Evolutionary conservation across 2,113 vertebrate genomes (phyloP).

Genomic region (Phyllostomus discolor): DNA sequence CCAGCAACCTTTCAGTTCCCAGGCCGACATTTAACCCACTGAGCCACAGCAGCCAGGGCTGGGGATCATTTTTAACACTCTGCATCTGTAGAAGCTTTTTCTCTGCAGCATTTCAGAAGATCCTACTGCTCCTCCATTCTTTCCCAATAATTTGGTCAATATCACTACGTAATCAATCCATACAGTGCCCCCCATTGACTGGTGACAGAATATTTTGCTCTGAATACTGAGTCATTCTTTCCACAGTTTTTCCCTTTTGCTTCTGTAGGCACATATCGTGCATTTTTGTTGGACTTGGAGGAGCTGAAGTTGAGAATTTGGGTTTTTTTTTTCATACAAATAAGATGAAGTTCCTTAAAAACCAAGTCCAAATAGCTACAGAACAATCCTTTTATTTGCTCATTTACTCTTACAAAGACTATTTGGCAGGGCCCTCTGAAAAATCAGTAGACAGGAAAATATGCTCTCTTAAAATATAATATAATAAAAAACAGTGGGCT

Average conservation of each 20-base stretch:
- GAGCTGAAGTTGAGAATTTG: conserved; percentile 38
- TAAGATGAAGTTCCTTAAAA: conserved; percentile 58
- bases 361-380: conserved; percentile 38
- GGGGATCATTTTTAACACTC: not conserved
- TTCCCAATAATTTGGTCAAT: not conserved
- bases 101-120: not conserved
- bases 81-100: not conserved
- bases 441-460: conserved; percentile 64
- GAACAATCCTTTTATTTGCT: conserved; percentile 56
- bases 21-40: too few species aligned
- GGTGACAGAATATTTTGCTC: not conserved
- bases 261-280: not conserved
- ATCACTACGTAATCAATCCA: not conserved
- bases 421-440: conserved; percentile 2
- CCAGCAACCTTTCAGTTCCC: too few species aligned
- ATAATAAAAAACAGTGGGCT: conserved; percentile 36
- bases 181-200: not conserved
- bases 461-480: conserved; percentile 47
- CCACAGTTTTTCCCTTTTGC: not conserved
- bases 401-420: conserved; percentile 34
- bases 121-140: not conserved
- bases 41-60: too few species aligned
- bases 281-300: conserved; percentile 33
- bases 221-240: not conserved
- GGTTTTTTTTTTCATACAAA: conserved; percentile 54